A percentile compares a stretch with the other conserved stretches of the same genome.
Conservation (phyloP, 2,113 vertebrate species). For the Mus musculus region GRCm39 chr17:84129001-84129500, state of each 20-base stretch:
- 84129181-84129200: background rate
- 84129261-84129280: background rate
- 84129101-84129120: background rate
- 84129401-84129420: background rate
- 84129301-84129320: background rate
- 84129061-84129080: background rate
- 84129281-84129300: background rate
- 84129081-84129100: background rate
- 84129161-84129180: rapidly evolving
- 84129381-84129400: background rate
- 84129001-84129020: rapidly evolving
- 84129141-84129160: background rate
- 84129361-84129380: background rate
- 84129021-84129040: background rate
- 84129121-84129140: background rate
- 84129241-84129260: background rate
- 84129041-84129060: background rate
- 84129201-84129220: background rate
- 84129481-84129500: background rate
- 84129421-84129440: background rate
- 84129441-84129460: background rate
- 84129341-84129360: background rate
- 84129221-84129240: no score
- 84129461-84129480: background rate
- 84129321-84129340: background rate